phyloP scores from a whole-genome alignment of 2,888 invertebrate species.

The Horisme vitalbata region DNA sequence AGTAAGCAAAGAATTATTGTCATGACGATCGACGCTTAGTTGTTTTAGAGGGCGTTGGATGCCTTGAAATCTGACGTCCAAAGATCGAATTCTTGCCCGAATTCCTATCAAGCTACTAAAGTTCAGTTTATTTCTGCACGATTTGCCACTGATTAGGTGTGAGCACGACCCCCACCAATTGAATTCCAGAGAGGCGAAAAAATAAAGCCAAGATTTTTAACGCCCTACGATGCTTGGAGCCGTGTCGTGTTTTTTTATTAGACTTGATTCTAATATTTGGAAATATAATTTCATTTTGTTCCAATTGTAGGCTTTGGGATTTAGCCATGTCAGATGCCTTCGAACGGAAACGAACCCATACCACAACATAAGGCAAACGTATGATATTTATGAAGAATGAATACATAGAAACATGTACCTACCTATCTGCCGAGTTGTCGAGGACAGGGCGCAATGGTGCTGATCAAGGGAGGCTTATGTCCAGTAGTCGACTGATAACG shows the following conservation, averaged over 20 bases:
- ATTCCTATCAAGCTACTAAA: slow-evolving; percentile 57
- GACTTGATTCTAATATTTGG: slow-evolving; percentile 6
- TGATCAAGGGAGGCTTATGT: no score
- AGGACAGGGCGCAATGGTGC: no score
- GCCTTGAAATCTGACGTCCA: slow-evolving; percentile 36
- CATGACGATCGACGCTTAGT: no score
- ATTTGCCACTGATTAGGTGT: slow-evolving; percentile 60
- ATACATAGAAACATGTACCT: no score
- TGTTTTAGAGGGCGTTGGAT: no score
- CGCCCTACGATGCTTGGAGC: slow-evolving; percentile 3
- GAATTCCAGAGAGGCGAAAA: slow-evolving; percentile 48
- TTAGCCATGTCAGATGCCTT: no score
- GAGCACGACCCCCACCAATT: slow-evolving; percentile 47
- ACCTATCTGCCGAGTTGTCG: no score
- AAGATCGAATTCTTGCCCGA: slow-evolving; percentile 49
- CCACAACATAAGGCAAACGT: no score
- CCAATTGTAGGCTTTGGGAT: not conserved
- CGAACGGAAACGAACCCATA: no score
- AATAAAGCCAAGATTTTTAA: slow-evolving; percentile 40
- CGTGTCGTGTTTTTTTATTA: slow-evolving; percentile 15
- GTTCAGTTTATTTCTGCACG: slow-evolving; percentile 64
- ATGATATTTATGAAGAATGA: no score
- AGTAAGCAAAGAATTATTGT: no score
- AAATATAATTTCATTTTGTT: slow-evolving; percentile 2
- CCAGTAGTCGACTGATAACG: no score